Base-by-base conservation (phyloP, 2,113 vertebrate genomes). In the Oostethus manadensis region DNA sequence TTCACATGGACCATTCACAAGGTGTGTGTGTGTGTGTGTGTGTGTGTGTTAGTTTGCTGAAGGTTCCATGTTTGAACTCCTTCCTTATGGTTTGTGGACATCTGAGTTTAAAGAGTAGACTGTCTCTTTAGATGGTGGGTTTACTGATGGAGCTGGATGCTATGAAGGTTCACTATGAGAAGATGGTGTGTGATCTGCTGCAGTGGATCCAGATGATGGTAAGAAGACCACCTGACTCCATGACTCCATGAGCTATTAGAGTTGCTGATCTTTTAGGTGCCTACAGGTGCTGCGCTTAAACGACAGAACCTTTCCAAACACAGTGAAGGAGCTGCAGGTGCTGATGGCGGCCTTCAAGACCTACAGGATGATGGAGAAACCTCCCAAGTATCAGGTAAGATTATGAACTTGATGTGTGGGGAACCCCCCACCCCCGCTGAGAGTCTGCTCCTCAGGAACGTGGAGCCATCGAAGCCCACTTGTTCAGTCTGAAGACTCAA, bases 311-410 rank as follows among this genome's bases (percentile, higher is more conserved):
- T 94, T 97, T 67, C 94, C 95, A 8, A 93, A 94, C 82, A 87
- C 92, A 11, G 77, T 95, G 64, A 84, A 81, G 3, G 91, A 91
- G 72, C 91, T 91, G 91, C 90, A 87, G 79, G 80, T 76, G 15
- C 88, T 94, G 18, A 83, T 96, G 85, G 81, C 74, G 18, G 84
- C 86, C 26, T 97, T 97, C 63, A 92, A 93, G 80, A 86, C 79
- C 42, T 97, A 93, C 78, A 91, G 92, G 26, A 92, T 83, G 0
- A 84, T 90, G 72, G 93, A 95, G 86, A 98, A 97, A 76, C 94
- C 94, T 0, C 92, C 86, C 0, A 91, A 93, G 53, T 94, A 95
- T 63, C 93, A 92, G 75, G 84, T 80, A 2, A 44, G 59, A 58
- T 33, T 8, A 33, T 33, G 29, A 33, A 33, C 29, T 33, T 33